Base-by-base conservation (phyloP, 2,113 vertebrate genomes). In the Leucopsar rothschildi region DNA sequence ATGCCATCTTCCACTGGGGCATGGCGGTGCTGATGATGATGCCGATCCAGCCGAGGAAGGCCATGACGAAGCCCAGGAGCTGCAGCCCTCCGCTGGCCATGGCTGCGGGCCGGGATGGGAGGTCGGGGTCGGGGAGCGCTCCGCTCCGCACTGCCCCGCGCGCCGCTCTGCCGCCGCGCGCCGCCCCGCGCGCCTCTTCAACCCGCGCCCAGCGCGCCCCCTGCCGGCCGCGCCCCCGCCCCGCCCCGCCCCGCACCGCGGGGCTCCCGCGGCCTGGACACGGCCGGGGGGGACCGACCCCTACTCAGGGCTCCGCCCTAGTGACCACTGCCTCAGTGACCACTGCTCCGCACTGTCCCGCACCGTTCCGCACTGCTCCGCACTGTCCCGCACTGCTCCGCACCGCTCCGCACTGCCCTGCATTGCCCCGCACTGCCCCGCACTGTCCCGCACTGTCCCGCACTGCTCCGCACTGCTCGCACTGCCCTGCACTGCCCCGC, bases 81-180 rank as follows among this genome's bases (percentile, higher is more conserved):
- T 99, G 99, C 75, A 99, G 83, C 23, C 98, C 98, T 13, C 98
- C 98, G 82, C 98, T 98, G 94, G 99, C 98, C 99, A 99, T 99
- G n/a, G 49, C 87, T 94, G 92, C 79, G 55, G 81, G 13, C 27
- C 16, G 77, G 14, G 37, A 37, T 37, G 37, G 37, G 37, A 37
- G n/a, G 8, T 17, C 39, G 0, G 14, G n/a, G 8, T 17, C 39
- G 0, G 21, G 3, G 11, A 4, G 27, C 10, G 5, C 63, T 2
- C 8, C 44, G 63, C 63, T 2, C 7, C 44, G 21, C 70, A 5
- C 42, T 19, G 27, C 19, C 24, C 57, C 92, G 63, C 92, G 40
- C 78, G 25, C 75, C 52, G 21, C 87, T 55, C 94, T 96, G 92
- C 87, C 80, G 24, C 33, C 7, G 16, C 80, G 72, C 87, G 12